These are phyloP conservation scores for Argya squamiceps DNA, from an alignment of 2,797 vertebrate genomes.

Conservation along the genomic window DNA sequence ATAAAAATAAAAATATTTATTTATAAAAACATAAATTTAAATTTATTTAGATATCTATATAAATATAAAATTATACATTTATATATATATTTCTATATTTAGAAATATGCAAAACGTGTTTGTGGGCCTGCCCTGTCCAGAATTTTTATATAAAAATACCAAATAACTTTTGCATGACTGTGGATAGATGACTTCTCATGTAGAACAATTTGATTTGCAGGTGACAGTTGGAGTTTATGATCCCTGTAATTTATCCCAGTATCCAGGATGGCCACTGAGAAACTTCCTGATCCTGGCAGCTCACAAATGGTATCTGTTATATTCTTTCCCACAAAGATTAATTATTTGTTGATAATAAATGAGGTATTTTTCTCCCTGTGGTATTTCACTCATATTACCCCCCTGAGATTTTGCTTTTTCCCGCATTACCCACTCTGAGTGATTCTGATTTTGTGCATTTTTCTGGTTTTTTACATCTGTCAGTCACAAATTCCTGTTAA, in stretches of 20 bases:
- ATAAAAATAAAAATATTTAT: too few relatives aligned
- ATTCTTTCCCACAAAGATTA: background rate
- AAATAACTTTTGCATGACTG: background rate
- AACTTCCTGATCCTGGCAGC: slow-evolving; percentile 91
- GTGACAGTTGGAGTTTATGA: slow-evolving; percentile 92
- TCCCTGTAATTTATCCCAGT: slow-evolving; percentile 91
- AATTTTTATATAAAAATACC: background rate
- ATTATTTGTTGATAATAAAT: background rate
- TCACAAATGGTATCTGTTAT: slow-evolving; percentile 83
- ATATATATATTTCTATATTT: too few relatives aligned
- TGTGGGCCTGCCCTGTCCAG: background rate
- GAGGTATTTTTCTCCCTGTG: background rate
- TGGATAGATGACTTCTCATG: background rate
- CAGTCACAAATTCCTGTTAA: background rate
- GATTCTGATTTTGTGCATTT: background rate
- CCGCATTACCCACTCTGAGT: fast-evolving
- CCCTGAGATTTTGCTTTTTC: background rate
- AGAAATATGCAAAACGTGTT: background rate
- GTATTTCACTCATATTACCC: background rate
- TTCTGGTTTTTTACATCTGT: background rate
- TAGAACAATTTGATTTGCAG: slow-evolving; percentile 74
- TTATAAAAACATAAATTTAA: too few relatives aligned
- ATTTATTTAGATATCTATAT: too few relatives aligned
- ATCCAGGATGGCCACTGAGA: slow-evolving; percentile 96
- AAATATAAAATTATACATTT: too few relatives aligned